Evolutionary conservation across 2,797 vertebrate species (phyloP).

Genomic region (Clarias laeviceps): DNA sequence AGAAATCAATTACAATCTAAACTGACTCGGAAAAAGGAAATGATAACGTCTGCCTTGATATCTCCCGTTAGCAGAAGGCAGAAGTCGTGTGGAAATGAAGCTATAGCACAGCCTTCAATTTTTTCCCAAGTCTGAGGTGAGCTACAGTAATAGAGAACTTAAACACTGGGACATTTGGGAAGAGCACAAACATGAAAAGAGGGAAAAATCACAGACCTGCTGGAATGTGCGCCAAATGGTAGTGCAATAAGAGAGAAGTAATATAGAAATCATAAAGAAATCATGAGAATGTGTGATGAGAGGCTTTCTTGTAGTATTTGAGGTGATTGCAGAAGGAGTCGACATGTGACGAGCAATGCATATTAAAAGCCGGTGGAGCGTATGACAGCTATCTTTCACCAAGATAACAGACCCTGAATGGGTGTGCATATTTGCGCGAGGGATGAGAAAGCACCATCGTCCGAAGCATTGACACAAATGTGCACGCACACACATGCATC

Average conservation of each 20-base stretch:
- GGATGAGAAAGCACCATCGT: slow-evolving; percentile 10
- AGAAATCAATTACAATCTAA: slow-evolving; percentile 23
- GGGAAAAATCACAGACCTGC: slow-evolving; percentile 49
- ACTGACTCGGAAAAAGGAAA: slow-evolving; percentile 16
- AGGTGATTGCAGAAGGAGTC: slow-evolving; percentile 23
- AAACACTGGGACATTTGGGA: slow-evolving; percentile 24
- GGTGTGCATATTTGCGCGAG: background rate
- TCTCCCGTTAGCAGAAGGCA: background rate
- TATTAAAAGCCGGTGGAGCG: slow-evolving; percentile 42
- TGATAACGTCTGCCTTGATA: background rate
- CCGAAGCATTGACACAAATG: slow-evolving; percentile 19
- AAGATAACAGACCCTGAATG: slow-evolving; percentile 13
- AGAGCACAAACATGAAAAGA: slow-evolving; percentile 27
- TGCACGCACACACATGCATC: background rate
- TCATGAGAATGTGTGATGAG: slow-evolving; percentile 46
- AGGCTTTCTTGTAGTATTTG: slow-evolving; percentile 41
- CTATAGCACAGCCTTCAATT: background rate
- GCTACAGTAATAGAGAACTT: slow-evolving; percentile 38
- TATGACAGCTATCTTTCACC: slow-evolving; percentile 38
- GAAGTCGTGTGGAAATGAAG: slow-evolving; percentile 2
- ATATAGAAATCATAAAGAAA: slow-evolving; percentile 45
- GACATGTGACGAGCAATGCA: slow-evolving; percentile 37
- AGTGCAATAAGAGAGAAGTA: slow-evolving; percentile 31
- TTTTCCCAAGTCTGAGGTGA: slow-evolving; percentile 3
- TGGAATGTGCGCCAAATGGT: slow-evolving; percentile 29